Percentiles rank a stretch among this genome's conserved stretches.
phyloP scores from a whole-genome alignment of 2,888 invertebrate genomes.

The Horisme vitalbata region DNA sequence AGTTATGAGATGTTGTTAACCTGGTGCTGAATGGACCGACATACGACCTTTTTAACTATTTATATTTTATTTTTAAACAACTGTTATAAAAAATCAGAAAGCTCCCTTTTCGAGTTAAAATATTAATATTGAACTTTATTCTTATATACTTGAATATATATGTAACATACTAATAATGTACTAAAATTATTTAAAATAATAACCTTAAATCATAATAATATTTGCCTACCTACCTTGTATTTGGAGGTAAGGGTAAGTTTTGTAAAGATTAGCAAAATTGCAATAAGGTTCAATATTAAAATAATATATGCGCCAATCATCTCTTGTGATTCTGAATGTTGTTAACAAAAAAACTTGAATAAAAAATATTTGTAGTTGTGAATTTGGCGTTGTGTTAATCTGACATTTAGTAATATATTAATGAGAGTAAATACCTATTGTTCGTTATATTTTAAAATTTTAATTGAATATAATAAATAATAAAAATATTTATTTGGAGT shows the following conservation, averaged over 20 bases:
- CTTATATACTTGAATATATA: too few species aligned
- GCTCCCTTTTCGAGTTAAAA: too few species aligned
- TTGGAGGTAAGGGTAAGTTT: too few species aligned
- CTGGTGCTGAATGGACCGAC: neutral
- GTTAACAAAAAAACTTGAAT: slow-evolving; percentile 36
- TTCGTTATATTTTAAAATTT: slow-evolving; percentile 77
- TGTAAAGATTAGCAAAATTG: too few species aligned
- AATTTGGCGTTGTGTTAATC: slow-evolving; percentile 72
- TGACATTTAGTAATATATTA: slow-evolving; percentile 54
- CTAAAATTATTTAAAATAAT: too few species aligned
- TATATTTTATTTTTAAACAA: too few species aligned
- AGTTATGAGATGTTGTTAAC: neutral
- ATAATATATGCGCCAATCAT: slow-evolving; percentile 33
- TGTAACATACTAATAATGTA: too few species aligned
- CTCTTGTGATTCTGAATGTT: slow-evolving; percentile 46
- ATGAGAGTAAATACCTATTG: slow-evolving; percentile 51
- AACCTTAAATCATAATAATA: too few species aligned
- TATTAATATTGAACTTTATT: too few species aligned
- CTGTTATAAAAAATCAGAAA: too few species aligned
- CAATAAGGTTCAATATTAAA: neutral
- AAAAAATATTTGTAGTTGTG: slow-evolving; percentile 71
- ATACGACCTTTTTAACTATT: neutral
- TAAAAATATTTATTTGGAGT: slow-evolving; percentile 50
- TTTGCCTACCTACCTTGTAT: too few species aligned
- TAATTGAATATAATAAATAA: slow-evolving; percentile 64